Base-by-base conservation (phyloP, 2,113 vertebrate species). In the Laticauda colubrina region DNA sequence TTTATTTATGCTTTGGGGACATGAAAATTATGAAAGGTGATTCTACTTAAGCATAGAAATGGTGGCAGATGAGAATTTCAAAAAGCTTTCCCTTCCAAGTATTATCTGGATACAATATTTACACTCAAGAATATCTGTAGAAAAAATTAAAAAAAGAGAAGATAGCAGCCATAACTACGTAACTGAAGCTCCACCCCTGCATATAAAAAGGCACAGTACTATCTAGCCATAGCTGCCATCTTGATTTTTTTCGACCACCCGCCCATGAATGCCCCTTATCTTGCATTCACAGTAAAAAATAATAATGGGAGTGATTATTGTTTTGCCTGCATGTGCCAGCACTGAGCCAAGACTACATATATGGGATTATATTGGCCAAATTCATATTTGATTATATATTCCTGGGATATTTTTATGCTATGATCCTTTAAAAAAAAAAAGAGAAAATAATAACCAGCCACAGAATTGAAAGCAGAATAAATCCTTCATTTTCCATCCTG, bases 401-500 rank as follows among this genome's bases (percentile, higher is more conserved):
- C n/a, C 29, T 34, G 57, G 43, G 9, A 15, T 39, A 56, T n/a
- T 92, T 90, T 93, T 91, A 90, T 51, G 29, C 93, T 92, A 89
- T 94, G 92, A 34, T 90, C 87, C 48, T 24, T 39, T 90, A 15
- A 15, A 87, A 94, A 85, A 94, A 69, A 4, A 45, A 54, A n/a
- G 29, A 61, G 69, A 7, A 26, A 64, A 3, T 51, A 57, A 69
- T 92, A 92, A 89, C 75, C 91, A 91, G 88, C 90, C 92, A 21
- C 18, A 88, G 92, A 96, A 94, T 10, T 2, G 95, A 93, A 96
- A 97, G 94, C 85, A n/a, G 24, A 89, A 85, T 64, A 98, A 97
- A 97, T 94, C 97, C 95, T 94, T 90, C 55, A 57, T 91, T 93
- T 94, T 94, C 94, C 93, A 97, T 96, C 95, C 96, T 90, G 91